Base-by-base conservation (phyloP, 2,888 invertebrate genomes). In the Ophraella communa region DNA sequence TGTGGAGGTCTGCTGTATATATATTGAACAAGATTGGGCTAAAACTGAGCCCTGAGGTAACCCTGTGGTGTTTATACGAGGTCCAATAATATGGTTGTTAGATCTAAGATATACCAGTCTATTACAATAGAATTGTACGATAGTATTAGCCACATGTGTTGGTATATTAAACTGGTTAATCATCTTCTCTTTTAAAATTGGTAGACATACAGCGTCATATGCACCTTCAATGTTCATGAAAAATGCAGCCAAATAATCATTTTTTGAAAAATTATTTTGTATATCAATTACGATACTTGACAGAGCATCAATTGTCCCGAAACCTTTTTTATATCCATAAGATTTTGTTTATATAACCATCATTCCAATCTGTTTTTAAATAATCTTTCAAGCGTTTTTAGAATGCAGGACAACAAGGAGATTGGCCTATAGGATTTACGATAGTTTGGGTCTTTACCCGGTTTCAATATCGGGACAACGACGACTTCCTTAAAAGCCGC, bases 351-450 rank as follows among this genome's bases (percentile, higher is more conserved):
- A 8, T 10, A 1, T 3, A 62, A 14, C 42, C 55, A 49, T 30
- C 51, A 56, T 14, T 56, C 62, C 4, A 62, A 8, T 51, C 42
- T 62, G 23, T 56, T 18, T 44, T 51, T 56, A 14, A 39, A 42
- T 2, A 56, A 39, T 20, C 54, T n/a, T 47, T 56, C 51, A n/a
- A 55, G 23, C 4, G 55, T 62, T 62, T 54, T 55, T 4, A 47
- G 5, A 17, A 62, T 24, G 14, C 55, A 62, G n/a, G 51, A 62
- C 10, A 55, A 4, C 2, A 62, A 27, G n/a, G 42, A 55, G 2
- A 62, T 62, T 4, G 56, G 62, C 14, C 62, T 20, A 27, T 56
- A 49, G 2, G 51, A 62, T 49, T 62, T 4, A 44, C 27, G 23
- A 20, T 23, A 20, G 51, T 62, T 62, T 4, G 55, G 51, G 17